Evolutionary conservation across 2,797 vertebrate genomes (phyloP).

Genomic region (Micropoecilia bifurca): DNA sequence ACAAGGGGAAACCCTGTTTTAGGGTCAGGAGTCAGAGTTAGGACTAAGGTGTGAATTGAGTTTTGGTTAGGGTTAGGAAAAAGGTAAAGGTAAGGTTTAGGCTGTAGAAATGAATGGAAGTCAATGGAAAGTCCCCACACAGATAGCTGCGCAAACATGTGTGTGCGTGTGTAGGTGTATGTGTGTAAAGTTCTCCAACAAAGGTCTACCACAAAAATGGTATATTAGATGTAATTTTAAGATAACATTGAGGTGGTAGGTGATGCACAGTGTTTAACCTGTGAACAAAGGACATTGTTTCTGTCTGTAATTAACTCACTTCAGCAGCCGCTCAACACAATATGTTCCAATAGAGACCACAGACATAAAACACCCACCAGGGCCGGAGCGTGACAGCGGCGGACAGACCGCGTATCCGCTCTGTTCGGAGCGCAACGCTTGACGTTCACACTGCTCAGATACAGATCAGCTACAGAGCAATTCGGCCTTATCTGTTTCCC

Average conservation of each 20-base stretch:
- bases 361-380: not conserved
- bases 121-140: too few species aligned
- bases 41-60: too few species aligned
- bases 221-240: conserved; percentile 1
- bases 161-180: too few species aligned
- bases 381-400: conserved; percentile 27
- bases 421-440: conserved; percentile 49
- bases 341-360: not conserved
- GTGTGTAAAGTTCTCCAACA: not conserved
- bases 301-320: conserved; percentile 22
- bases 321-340: conserved; percentile 47
- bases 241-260: not conserved
- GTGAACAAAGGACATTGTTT: conserved; percentile 56
- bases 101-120: too few species aligned
- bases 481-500: conserved; percentile 70
- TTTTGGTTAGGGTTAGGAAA: too few species aligned
- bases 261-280: conserved; percentile 10
- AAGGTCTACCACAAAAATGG: not conserved
- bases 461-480: conserved; percentile 62
- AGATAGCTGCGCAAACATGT: too few species aligned
- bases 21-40: too few species aligned
- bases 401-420: conserved; percentile 27
- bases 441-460: conserved; percentile 61
- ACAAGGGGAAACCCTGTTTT: too few species aligned
- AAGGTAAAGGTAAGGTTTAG: too few species aligned